Base-by-base conservation (phyloP, 2,797 vertebrate species). In the Micrastur ruficollis region DNA sequence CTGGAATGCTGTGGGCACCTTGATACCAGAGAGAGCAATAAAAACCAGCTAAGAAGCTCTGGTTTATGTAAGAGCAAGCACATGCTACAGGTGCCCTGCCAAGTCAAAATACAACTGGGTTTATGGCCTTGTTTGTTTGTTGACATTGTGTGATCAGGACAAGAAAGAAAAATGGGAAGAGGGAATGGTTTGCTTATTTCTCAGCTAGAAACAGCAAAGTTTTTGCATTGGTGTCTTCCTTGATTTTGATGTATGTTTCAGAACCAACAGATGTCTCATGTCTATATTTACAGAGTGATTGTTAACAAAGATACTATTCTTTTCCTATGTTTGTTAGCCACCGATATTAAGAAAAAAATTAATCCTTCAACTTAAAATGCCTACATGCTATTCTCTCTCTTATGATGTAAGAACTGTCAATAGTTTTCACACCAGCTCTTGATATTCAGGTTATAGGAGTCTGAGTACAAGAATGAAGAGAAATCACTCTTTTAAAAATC, bases 101-200 rank as follows among this genome's bases (percentile, higher is more conserved):
- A 95, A 94, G 46, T 81, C 79, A 94, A 93, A 95, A 96, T 87
- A 91, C 84, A 95, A 71, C 38, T 0, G 15, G 13, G 42, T 96
- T 97, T 97, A 95, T 89, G 89, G 92, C 79, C 65, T 89, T 97
- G 70, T 95, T 97, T 96, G 92, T 95, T 97, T 96, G 89, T 95
- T 97, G 89, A 95, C 86, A 81, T 73, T 91, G 81, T 82, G 72
- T 75, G 86, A 96, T 91, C 72, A 86, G 52, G 81, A 89, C 74
- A 91, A 81, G 84, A 87, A 96, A 94, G 75, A 92, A 87, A 94
- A 89, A 93, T 58, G 67, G 50, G 71, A 80, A 85, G 40, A 76
- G 34, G 36, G 84, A 73, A 94, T 73, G 67, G 52, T 92, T 90
- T 84, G 27, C 74, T 89, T 92, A 25, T 92, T 95, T 95, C 44